phyloP scores from a whole-genome alignment of 2,113 vertebrate species.

The Pelmatolapia mariae region DNA sequence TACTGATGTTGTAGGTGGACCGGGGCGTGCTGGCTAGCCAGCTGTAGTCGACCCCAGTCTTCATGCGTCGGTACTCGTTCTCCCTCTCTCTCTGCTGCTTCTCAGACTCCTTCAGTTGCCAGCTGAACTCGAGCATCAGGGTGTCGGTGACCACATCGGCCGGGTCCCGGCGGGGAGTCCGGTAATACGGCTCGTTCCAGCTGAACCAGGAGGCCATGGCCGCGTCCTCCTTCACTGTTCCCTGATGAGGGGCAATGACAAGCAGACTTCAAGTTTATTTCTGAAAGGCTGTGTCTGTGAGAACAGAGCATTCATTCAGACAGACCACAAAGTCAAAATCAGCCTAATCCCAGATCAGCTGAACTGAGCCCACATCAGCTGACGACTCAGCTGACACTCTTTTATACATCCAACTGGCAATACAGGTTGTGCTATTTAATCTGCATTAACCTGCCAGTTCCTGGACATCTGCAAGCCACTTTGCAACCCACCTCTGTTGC shows the following conservation, averaged over 20 bases:
- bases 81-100: slow-evolving; percentile 82
- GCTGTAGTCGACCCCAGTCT: slow-evolving; percentile 92
- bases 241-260: not conserved
- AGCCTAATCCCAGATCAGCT: not conserved
- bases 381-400: not conserved
- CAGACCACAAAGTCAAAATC: not conserved
- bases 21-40: slow-evolving; percentile 87
- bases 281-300: not conserved
- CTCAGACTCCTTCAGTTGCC: slow-evolving; percentile 90
- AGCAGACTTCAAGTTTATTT: not conserved
- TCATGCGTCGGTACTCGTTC: slow-evolving; percentile 76
- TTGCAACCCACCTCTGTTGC: not conserved
- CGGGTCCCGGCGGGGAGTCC: slow-evolving; percentile 74
- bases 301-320: not conserved
- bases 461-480: not conserved
- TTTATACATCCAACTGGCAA: not conserved
- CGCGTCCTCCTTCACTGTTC: not conserved
- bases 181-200: slow-evolving; percentile 78
- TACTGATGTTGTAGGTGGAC: slow-evolving; percentile 79
- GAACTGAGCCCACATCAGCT: not conserved
- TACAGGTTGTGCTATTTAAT: not conserved
- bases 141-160: slow-evolving; percentile 89
- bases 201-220: slow-evolving; percentile 85
- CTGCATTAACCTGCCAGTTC: not conserved
- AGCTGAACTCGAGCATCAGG: slow-evolving; percentile 91